phyloP scores from a whole-genome alignment of 2,888 invertebrate species.

The Isoperla grammatica region DNA sequence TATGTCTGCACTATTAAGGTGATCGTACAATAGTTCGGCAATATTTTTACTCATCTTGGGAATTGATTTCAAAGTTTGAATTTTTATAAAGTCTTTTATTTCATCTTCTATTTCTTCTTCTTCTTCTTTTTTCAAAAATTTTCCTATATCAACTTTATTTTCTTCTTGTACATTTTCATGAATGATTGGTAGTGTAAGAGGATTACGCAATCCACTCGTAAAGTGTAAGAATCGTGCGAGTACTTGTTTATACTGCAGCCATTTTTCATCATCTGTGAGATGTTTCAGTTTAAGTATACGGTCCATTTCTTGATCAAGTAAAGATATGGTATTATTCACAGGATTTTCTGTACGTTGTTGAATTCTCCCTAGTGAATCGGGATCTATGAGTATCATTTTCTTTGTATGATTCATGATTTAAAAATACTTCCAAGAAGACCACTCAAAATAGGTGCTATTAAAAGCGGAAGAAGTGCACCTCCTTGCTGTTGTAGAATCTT shows the following conservation, averaged over 20 bases:
- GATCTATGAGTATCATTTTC: neutral
- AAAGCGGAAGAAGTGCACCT: neutral
- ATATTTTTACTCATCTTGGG: too few species aligned
- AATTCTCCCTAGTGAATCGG: neutral
- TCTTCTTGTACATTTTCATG: too few species aligned
- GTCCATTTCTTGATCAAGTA: neutral
- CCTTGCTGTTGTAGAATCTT: neutral
- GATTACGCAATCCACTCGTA: neutral
- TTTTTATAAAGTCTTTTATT: too few species aligned
- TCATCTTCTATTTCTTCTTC: too few species aligned
- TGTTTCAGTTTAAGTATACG: neutral
- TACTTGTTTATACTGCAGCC: neutral
- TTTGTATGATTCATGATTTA: neutral
- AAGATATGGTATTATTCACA: neutral
- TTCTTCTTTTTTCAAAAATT: too few species aligned
- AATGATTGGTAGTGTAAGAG: too few species aligned
- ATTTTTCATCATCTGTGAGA: neutral
- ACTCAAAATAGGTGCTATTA: neutral
- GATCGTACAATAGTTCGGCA: constrained; percentile 7
- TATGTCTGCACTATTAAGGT: neutral
- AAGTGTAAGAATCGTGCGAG: neutral
- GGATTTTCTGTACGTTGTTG: neutral
- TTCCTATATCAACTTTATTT: too few species aligned
- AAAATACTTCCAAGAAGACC: neutral
- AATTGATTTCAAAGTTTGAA: too few species aligned